Percentiles rank a stretch among this genome's conserved stretches.
These are phyloP conservation scores for Sarcoramphus papa DNA, from an alignment of 2,797 vertebrate genomes.

Conservation along the genomic window DNA sequence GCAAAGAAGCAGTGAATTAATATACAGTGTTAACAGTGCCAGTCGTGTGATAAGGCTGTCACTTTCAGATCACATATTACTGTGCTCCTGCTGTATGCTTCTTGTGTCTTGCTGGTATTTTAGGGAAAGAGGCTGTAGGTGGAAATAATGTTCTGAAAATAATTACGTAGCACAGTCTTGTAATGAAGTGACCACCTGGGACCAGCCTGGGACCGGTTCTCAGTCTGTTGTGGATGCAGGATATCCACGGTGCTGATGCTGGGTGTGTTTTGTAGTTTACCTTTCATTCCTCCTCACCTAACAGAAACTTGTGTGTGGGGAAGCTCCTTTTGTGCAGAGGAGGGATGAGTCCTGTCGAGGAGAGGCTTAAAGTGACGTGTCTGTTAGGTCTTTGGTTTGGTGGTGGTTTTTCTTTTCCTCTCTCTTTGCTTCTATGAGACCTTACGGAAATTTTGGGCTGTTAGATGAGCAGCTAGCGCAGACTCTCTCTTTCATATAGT, in stretches of 20 bases:
- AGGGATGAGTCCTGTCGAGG: neutral
- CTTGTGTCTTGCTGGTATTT: neutral
- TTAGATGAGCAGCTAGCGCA: neutral
- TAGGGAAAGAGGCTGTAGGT: neutral
- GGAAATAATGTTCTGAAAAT: neutral
- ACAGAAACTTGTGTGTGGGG: neutral
- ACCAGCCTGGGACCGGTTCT: neutral
- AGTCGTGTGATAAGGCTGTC: neutral
- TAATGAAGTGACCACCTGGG: neutral
- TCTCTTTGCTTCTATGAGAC: neutral
- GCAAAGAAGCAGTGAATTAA: neutral
- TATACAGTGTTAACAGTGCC: neutral
- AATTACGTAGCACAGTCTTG: accelerated
- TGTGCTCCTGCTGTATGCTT: neutral
- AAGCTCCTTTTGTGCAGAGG: neutral
- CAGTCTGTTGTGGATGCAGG: accelerated
- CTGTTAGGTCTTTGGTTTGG: neutral
- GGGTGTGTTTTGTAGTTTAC: neutral
- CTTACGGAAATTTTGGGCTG: neutral
- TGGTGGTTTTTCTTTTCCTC: neutral
- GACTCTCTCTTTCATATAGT: neutral
- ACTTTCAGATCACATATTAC: accelerated
- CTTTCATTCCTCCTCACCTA: neutral
- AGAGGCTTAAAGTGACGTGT: neutral
- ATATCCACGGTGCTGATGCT: neutral